These are phyloP conservation scores for Crotalus viridis DNA, from an alignment of 2,113 vertebrate species.

Conservation along the genomic window DNA sequence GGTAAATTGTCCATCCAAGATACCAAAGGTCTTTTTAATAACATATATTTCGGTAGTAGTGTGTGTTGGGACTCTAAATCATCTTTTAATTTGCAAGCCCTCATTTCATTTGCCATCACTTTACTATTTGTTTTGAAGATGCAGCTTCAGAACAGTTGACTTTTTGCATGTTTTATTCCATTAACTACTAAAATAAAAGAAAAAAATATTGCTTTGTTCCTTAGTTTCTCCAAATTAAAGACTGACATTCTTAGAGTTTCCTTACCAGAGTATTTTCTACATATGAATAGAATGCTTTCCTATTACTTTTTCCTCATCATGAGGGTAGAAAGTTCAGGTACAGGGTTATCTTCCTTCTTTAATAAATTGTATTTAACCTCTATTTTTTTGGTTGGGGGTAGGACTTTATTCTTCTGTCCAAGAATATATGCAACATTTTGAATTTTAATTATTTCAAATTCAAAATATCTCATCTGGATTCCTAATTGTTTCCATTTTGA, in stretches of 20 bases:
- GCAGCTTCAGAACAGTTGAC: background rate
- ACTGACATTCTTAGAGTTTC: background rate
- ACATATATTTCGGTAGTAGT: background rate
- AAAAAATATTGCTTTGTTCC: background rate
- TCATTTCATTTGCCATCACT: background rate
- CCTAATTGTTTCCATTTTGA: background rate
- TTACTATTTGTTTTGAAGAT: background rate
- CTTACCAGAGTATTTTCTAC: background rate
- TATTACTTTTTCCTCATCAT: background rate
- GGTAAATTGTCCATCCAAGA: background rate
- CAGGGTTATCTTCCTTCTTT: background rate
- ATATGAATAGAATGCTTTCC: background rate
- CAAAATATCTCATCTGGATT: background rate
- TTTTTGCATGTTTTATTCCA: background rate
- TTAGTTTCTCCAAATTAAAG: background rate
- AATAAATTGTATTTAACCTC: background rate
- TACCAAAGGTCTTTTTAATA: background rate
- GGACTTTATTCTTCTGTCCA: background rate
- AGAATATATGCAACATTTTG: background rate
- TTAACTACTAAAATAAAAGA: background rate
- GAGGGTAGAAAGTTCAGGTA: background rate
- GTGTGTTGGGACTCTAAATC: background rate
- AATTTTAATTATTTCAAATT: background rate
- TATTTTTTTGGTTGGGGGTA: background rate
- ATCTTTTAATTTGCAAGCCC: background rate